A percentile compares a stretch with the other conserved stretches of the same genome.
These are phyloP conservation scores for Liparis tanakae DNA, from an alignment of 2,797 vertebrate genomes.

Conservation along the genomic window DNA sequence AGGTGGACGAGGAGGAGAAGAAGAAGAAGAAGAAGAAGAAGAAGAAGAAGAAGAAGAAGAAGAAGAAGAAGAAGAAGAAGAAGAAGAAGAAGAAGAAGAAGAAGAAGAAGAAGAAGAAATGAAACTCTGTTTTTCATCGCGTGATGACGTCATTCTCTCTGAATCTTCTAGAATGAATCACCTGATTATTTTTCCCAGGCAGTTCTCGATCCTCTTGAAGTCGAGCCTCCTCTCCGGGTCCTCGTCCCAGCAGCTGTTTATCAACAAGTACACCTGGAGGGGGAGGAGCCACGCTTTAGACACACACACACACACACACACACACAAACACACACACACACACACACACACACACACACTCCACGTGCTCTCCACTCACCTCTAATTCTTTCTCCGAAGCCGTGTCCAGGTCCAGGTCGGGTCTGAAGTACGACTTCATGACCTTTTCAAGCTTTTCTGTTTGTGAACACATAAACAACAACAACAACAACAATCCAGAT, in stretches of 20 bases:
- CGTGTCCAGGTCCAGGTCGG: conserved; percentile 87
- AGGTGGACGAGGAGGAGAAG: too few relatives aligned
- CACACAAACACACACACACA: not conserved
- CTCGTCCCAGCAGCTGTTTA: conserved; percentile 95
- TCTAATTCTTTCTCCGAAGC: conserved; percentile 88
- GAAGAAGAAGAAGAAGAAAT: too few relatives aligned
- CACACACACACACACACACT: not conserved
- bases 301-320: not conserved
- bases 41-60: too few relatives aligned
- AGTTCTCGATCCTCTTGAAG: conserved; percentile 94
- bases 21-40: too few relatives aligned
- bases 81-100: too few relatives aligned
- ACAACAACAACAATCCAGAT: too few relatives aligned
- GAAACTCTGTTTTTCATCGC: too few relatives aligned
- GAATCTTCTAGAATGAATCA: conserved; percentile 48
- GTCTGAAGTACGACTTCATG: conserved; percentile 86
- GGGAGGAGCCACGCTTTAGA: not conserved
- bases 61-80: too few relatives aligned
- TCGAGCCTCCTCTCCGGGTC: conserved; percentile 95
- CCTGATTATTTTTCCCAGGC: conserved; percentile 94
- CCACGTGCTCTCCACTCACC: conserved; percentile 68
- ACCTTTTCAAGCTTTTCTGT: conserved; percentile 92
- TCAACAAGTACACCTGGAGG: conserved; percentile 87
- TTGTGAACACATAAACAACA: not conserved
- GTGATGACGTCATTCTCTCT: too few relatives aligned